Base-by-base conservation (phyloP, 92 coral and sea anemone genomes). In the Zoanthus solanderi region DNA sequence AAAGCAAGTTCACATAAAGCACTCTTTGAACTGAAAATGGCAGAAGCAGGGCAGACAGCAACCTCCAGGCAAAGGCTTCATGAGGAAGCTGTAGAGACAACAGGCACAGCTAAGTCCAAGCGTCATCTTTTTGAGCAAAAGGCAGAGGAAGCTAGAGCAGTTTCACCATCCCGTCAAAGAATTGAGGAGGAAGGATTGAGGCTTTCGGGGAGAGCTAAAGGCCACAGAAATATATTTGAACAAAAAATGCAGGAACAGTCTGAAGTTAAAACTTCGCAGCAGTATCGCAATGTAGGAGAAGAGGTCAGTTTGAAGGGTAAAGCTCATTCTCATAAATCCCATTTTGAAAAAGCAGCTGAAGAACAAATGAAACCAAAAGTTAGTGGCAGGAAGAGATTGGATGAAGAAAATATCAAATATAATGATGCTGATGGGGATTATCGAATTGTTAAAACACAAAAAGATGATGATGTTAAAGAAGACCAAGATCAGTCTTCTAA, bases 51-150 rank as follows among this genome's bases (percentile, higher is more conserved):
- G 4, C 86, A 87, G 54, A 88, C 94, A n/a, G 65, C 78, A 45
- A 50, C 91, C 1, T 90, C 94, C 31, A 86, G 92, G 10, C 87
- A 88, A 61, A 84, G 90, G 28, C 66, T 95, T 18, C 86, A 91
- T 61, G 94, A 92, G 42, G 90, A 91, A 50, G 89, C 93, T 14
- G 71, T 71, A 1, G 94, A 91, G 9, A 75, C 87, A 7, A 56
- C 83, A 42, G 98, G 98, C 30, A 82, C 84, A 44, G 96, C 98
- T 16, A 89, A 79, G 65, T 92, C 96, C 14, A 95, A 93, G 69
- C 94, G 98, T 13, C 88, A 86, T 37, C 89, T 95, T 69, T 95
- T 95, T 81, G 96, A 95, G 77, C 90, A 91, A 79, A 91, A 83
- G 78, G 96, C 92, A 5, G 96, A 95, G 75, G 98, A 93, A 75